Evolutionary conservation across 2,113 vertebrate genomes (phyloP).

Genomic region (Ictidomys tridecemlineatus): DNA sequence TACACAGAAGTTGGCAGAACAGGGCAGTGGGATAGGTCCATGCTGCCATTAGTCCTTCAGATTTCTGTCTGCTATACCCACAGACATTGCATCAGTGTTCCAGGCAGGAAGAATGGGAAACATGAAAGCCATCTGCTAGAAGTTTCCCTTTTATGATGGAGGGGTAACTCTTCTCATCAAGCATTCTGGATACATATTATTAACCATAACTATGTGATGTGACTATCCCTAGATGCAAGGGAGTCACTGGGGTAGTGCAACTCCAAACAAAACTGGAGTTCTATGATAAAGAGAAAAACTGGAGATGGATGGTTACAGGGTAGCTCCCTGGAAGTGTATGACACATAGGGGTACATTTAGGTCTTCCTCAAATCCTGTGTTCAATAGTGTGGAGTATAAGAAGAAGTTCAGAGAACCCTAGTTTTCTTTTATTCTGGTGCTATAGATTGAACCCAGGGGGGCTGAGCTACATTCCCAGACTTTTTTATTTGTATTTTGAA

Average conservation of each 20-base stretch:
- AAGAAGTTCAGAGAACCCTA: neutral
- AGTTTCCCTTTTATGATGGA: neutral
- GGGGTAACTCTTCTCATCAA: neutral
- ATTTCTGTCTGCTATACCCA: neutral
- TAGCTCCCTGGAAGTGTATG: no score
- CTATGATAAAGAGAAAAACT: neutral
- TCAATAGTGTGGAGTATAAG: neutral
- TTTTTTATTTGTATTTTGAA: no score
- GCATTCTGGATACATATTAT: neutral
- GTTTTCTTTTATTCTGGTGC: no score
- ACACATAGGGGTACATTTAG: neutral
- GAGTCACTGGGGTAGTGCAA: neutral
- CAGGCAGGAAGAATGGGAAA: neutral
- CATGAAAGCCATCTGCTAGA: neutral
- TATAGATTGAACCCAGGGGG: no score
- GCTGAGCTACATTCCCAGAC: no score
- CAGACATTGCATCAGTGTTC: neutral
- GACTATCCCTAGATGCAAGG: neutral
- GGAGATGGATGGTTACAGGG: neutral
- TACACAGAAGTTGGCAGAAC: neutral
- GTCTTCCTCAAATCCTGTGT: neutral
- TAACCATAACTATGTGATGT: neutral
- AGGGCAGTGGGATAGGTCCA: neutral
- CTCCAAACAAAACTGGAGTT: neutral
- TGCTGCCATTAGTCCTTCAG: neutral